Conservation (phyloP, 1,140 invertebrate species). For the Halesus radiatus region DNA sequence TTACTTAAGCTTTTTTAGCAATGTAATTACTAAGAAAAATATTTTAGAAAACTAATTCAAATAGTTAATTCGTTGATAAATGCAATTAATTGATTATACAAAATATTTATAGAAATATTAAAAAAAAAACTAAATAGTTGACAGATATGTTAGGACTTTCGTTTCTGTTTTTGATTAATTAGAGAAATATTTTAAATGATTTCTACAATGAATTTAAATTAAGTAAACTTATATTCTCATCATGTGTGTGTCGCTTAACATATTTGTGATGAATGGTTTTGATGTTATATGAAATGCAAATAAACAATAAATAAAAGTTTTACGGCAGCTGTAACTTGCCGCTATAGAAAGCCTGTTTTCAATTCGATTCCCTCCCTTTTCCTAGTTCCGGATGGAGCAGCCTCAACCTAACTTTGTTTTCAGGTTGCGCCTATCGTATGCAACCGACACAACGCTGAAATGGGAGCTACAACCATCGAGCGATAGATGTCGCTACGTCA, state of each 20-base stretch:
- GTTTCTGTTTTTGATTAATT: conserved; percentile 52
- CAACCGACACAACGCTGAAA: not conserved
- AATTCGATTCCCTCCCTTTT: not conserved
- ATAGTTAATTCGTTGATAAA: conserved; percentile 54
- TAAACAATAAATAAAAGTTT: conserved; percentile 57
- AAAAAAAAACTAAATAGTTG: conserved; percentile 54
- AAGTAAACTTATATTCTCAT: conserved; percentile 55
- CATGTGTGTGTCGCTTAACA: conserved; percentile 57
- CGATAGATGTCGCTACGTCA: not conserved
- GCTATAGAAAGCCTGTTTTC: conserved; percentile 48
- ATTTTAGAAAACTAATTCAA: conserved; percentile 52
- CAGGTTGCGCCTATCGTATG: conserved; percentile 2
- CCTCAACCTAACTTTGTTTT: no score
- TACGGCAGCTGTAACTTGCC: conserved; percentile 46
- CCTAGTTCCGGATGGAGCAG: no score
- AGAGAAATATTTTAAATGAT: conserved; percentile 55
- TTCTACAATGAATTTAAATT: conserved; percentile 54
- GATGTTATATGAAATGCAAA: conserved; percentile 58
- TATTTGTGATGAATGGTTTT: conserved; percentile 58
- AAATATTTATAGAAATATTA: conserved; percentile 51
- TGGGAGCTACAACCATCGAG: not conserved
- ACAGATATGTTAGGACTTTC: conserved; percentile 55
- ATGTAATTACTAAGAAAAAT: conserved; percentile 53
- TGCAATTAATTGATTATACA: conserved; percentile 57
- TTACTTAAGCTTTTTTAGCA: conserved; percentile 54